These are phyloP conservation scores for Agrotis puta DNA, from an alignment of 2,888 invertebrate species.

Conservation along the genomic window DNA sequence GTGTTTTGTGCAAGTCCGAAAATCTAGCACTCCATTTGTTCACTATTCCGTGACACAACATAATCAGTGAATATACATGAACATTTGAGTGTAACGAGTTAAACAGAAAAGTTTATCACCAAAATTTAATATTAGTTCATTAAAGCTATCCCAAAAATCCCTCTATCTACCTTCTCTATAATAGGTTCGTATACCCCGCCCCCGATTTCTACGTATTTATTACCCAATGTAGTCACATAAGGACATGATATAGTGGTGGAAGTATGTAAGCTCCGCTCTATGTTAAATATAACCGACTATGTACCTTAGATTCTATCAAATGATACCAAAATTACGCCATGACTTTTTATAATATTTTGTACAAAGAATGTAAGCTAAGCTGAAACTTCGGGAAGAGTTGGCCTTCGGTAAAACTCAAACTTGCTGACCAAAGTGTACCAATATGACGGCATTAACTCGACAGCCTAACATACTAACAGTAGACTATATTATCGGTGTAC, in stretches of 20 bases:
- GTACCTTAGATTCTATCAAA: slow-evolving; percentile 64
- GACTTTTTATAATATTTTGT: slow-evolving; percentile 85
- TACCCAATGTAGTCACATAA: slow-evolving; percentile 49
- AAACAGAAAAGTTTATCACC: slow-evolving; percentile 16
- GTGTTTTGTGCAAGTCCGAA: slow-evolving; percentile 23
- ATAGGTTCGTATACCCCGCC: slow-evolving; percentile 42
- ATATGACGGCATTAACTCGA: slow-evolving; percentile 48
- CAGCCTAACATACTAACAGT: slow-evolving; percentile 64
- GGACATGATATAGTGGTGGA: slow-evolving; percentile 39
- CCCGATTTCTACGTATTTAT: slow-evolving; percentile 52
- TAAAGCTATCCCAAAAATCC: slow-evolving; percentile 47
- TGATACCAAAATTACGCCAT: slow-evolving; percentile 80
- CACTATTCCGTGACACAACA: slow-evolving; percentile 38
- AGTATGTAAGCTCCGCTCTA: slow-evolving; percentile 47
- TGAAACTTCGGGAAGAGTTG: slow-evolving; percentile 44
- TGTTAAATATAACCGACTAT: slow-evolving; percentile 56
- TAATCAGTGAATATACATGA: slow-evolving; percentile 54
- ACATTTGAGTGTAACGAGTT: slow-evolving; percentile 40
- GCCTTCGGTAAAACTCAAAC: slow-evolving; percentile 39
- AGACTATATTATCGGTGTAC: slow-evolving; percentile 63
- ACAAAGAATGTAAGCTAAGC: slow-evolving; percentile 71
- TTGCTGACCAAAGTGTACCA: slow-evolving; percentile 61
- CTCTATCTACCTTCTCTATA: slow-evolving; percentile 43
- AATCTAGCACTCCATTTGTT: slow-evolving; percentile 35
- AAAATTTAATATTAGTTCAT: slow-evolving; percentile 44